Evolutionary conservation across 2,888 invertebrate genomes (phyloP), one percentile per base, ranked within the genome.

Genomic region (Agrochola lota): DNA sequence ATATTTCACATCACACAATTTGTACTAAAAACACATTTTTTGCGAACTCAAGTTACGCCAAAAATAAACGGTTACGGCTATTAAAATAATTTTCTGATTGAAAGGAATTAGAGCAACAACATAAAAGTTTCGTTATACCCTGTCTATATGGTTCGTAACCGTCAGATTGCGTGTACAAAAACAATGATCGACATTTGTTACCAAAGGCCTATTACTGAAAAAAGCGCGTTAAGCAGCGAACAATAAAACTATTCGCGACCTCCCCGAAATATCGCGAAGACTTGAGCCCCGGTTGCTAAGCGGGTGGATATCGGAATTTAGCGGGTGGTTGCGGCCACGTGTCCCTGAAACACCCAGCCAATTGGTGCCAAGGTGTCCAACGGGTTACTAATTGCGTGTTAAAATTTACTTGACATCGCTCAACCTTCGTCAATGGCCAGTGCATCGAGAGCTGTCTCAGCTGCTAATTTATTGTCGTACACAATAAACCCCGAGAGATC

Each of bases 391-490:
- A 96, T 96, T 95, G 95, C 95, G 95, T 95, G 95, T 95, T 95
- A 95, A 95, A 96, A 94, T 95, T 96, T 94, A 95, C 95, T 95
- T 95, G 95, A 95, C 95, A 94, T 93, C 94, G 92, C 92, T 94
- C 94, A 95, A 94, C 96, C 95, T 95, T 95, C 94, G 89, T 88
- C 85, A 82, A 82, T 87, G 88, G 84, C 93, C 93, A 91, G 86
- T 87, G 79, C 90, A 90, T 84, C 85, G 88, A 90, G 93, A 93
- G 85, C 94, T 90, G 88, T 87, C 85, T 82, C 83, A 83, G 86
- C 85, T 83, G 83, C 85, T 80, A 80, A 77, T 80, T 77, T 83
- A 81, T 81, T 84, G 86, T 74, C 66, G 77, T 84, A 89, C 69
- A 92, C 92, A 91, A 92, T 92, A 89, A 88, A 84, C 84, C 81